Conservation (phyloP, 2,113 vertebrate species). For the Hemiscyllium ocellatum region DNA sequence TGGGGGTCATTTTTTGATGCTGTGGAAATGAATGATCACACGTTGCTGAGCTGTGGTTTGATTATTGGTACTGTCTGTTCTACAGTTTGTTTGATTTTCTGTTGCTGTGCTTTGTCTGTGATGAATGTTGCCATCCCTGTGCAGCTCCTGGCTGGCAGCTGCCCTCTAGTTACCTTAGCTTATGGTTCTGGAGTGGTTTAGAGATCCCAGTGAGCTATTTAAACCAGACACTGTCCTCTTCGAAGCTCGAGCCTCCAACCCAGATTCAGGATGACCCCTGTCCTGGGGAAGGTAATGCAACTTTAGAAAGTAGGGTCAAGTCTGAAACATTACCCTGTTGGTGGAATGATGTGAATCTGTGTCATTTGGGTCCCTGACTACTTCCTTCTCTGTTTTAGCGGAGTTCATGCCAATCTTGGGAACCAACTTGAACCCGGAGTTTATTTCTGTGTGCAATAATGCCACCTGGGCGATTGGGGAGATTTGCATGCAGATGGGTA, state of each 20-base stretch:
- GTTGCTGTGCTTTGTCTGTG: background rate
- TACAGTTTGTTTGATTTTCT: background rate
- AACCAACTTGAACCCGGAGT: slow-evolving; percentile 90
- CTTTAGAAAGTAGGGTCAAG: background rate
- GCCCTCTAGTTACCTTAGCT: too few species aligned
- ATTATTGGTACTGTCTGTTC: slow-evolving; percentile 42
- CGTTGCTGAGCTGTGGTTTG: background rate
- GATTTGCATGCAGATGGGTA: slow-evolving; percentile 98
- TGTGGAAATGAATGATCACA: slow-evolving; percentile 30
- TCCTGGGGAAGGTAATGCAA: background rate
- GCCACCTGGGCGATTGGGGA: slow-evolving; percentile 95
- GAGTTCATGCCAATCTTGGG: slow-evolving; percentile 97
- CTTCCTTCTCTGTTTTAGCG: slow-evolving; percentile 52
- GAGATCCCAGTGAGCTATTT: background rate
- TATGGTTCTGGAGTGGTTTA: background rate
- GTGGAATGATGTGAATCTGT: background rate
- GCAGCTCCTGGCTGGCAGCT: background rate
- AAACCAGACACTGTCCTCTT: background rate
- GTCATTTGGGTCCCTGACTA: background rate
- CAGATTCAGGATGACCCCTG: background rate
- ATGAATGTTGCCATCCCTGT: background rate
- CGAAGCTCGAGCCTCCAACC: too few species aligned
- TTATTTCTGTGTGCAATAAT: slow-evolving; percentile 93
- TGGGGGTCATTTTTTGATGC: background rate
- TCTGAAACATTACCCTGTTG: background rate